Evolutionary conservation across 2,797 vertebrate genomes (phyloP), one percentile per base, ranked within the genome.

Genomic region (Myotis pilosus): DNA sequence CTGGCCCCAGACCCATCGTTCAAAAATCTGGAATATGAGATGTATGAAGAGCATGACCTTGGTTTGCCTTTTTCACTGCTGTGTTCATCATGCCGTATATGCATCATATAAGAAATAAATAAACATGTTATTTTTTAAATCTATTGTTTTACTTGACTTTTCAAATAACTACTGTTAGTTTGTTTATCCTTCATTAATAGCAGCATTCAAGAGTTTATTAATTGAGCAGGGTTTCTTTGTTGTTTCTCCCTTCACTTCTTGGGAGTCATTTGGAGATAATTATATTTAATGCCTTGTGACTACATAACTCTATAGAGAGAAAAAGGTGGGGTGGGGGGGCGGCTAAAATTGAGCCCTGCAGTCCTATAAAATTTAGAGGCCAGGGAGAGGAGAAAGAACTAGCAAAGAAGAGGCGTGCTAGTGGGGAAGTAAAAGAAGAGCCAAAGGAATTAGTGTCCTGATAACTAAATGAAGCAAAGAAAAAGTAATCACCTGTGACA

Each of bases 381-480:
- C 51, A 62, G 22, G 55, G n/a, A 83, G 12, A 72, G 6, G 13
- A 89, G 33, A 8, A 64, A 85, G 8, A 78, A 47, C 7, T 36
- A 80, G 2, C 20, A 87, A 93, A 76, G 30, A 7, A 80, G 11
- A 75, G 7, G 1, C 79, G 1, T 84, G 4, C 22, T 68, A 85
- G 38, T 69, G 28, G 71, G 22, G 1, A 93, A 53, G 13, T 72
- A 79, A 85, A 13, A 74, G 2, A 11, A 44, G 13, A 57, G 1
- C 62, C 33, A 38, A 36, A 75, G 23, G 11, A 78, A 83, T 83
- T n/a, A 11, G 30, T 64, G 33, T 71, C 2, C 3, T 25, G 38
- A 30, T 66, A 79, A 51, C 53, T 69, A 89, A 94, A 60, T 16
- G 28, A 93, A 90, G 64, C 36, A 93, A 69, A 82, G 38, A 82